Evolutionary conservation across 2,888 invertebrate genomes (phyloP).

Genomic region (Doris montereyensis): DNA sequence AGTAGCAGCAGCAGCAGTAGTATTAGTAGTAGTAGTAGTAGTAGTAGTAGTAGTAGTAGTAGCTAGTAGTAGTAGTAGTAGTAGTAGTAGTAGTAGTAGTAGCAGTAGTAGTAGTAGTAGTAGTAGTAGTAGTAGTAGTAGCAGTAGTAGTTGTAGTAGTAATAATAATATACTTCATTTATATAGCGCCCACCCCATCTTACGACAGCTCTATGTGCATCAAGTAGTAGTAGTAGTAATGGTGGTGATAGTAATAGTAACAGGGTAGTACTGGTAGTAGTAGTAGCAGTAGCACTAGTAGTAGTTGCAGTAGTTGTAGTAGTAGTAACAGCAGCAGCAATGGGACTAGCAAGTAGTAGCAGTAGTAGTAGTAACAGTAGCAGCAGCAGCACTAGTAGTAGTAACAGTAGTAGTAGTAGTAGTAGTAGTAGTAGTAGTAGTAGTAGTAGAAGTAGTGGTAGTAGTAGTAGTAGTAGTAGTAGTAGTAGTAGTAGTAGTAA

Average conservation of each 20-base stretch:
- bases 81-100: not conserved
- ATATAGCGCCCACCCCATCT: too few relatives aligned
- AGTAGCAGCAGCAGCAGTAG: conserved; percentile 8
- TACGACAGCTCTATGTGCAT: too few relatives aligned
- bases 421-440: conserved; percentile 24
- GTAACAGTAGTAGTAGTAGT: conserved; percentile 8
- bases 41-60: conserved; percentile 20
- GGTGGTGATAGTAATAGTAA: not conserved
- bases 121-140: conserved; percentile 7
- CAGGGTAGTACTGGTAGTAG: not conserved
- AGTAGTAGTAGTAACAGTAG: conserved; percentile 15
- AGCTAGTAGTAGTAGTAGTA: conserved; percentile 14
- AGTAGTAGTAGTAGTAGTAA: conserved; percentile 13
- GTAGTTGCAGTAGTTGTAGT: not conserved
- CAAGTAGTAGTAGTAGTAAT: conserved; percentile 7
- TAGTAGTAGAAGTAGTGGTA: conserved; percentile 19
- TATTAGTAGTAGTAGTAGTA: conserved; percentile 13
- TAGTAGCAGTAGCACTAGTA: not conserved
- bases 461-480: conserved; percentile 24
- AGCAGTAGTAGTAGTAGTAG: not conserved
- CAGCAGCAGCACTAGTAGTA: not conserved
- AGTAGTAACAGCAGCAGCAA: not conserved
- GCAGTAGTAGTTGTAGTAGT: conserved; percentile 5
- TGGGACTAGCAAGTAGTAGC: not conserved
- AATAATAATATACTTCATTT: too few relatives aligned